phyloP scores from a whole-genome alignment of 2,113 vertebrate genomes.

The Cricetomys ansorgei region DNA sequence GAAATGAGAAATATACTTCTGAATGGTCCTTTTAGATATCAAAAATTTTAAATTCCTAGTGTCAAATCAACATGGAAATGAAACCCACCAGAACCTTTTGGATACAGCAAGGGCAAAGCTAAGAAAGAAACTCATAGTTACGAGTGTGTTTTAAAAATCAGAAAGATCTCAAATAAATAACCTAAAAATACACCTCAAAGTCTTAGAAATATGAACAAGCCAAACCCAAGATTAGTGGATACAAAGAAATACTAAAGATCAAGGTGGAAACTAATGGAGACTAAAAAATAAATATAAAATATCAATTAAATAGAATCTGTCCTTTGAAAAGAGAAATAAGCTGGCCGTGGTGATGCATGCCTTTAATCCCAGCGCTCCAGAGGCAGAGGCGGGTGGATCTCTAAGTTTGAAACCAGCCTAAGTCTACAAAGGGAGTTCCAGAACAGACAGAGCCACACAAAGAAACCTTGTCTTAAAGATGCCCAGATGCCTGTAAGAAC shows the following conservation, averaged over 20 bases:
- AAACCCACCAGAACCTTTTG: no score
- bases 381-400: not conserved
- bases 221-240: not conserved
- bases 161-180: no score
- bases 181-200: no score
- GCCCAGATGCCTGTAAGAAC: no score
- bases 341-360: not conserved
- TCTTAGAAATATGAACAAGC: no score
- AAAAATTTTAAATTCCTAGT: no score
- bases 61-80: no score
- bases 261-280: not conserved
- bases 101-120: no score
- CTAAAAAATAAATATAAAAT: not conserved
- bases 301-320: not conserved
- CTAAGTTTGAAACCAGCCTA: not conserved
- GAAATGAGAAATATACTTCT: no score
- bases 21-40: no score
- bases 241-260: not conserved
- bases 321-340: not conserved
- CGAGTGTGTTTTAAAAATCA: no score
- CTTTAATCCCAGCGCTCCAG: not conserved
- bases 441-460: not conserved
- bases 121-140: no score
- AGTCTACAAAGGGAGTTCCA: not conserved
- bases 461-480: not conserved